phyloP scores from a whole-genome alignment of 2,113 vertebrate species.

The Cheirogaleus medius region DNA sequence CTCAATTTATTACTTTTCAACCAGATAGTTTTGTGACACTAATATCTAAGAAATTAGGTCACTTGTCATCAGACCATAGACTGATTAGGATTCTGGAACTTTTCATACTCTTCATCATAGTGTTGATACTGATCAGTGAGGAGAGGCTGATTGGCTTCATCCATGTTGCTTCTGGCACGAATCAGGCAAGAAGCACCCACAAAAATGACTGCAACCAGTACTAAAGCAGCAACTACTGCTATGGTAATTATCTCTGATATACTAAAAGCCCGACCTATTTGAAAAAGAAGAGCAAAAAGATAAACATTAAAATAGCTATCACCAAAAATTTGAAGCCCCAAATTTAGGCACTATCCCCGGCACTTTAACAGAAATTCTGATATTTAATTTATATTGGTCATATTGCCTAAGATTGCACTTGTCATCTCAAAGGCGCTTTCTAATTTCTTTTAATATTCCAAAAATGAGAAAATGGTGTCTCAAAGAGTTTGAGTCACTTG shows the following conservation, averaged over 20 bases:
- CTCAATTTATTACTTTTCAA: constrained; percentile 67
- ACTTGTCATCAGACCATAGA: constrained; percentile 87
- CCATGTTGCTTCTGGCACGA: constrained; percentile 84
- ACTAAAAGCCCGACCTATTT: constrained; percentile 87
- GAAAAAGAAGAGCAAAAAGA: constrained; percentile 16
- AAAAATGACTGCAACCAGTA: constrained; percentile 91
- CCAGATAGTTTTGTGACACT: neutral
- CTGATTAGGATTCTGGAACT: constrained; percentile 87
- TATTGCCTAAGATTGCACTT: neutral
- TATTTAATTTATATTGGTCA: neutral
- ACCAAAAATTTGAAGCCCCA: neutral
- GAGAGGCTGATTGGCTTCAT: constrained; percentile 92
- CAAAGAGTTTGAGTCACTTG: neutral
- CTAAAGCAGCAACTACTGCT: constrained; percentile 88
- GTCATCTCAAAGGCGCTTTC: neutral
- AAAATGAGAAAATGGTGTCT: neutral
- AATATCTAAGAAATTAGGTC: neutral
- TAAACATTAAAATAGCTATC: neutral
- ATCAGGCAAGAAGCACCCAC: constrained; percentile 86
- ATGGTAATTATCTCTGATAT: constrained; percentile 94
- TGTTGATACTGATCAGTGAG: constrained; percentile 93
- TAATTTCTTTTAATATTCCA: neutral
- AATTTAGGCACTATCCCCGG: neutral
- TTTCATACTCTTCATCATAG: constrained; percentile 91
- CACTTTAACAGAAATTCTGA: neutral